Conservation (phyloP, 2,797 vertebrate genomes). For the Poecilia wingei region DNA sequence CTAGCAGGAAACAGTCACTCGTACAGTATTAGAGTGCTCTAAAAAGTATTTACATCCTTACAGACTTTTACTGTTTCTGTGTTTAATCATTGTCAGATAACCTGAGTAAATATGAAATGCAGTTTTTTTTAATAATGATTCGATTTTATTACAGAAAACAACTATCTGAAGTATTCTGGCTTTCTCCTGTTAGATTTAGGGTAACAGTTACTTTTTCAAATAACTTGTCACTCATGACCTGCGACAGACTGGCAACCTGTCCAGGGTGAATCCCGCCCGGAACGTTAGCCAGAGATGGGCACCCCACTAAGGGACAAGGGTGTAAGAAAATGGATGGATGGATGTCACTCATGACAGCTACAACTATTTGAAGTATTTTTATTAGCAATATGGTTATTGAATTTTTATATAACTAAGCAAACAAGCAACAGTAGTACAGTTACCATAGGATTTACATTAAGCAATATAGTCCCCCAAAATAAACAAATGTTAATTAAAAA, state of each 20-base stretch:
- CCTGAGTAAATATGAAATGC: neutral
- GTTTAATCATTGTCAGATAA: neutral
- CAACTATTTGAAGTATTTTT: neutral
- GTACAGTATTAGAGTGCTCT: neutral
- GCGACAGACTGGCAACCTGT: too few relatives aligned
- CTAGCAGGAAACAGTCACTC: slow-evolving; percentile 56
- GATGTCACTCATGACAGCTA: neutral
- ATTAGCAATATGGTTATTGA: neutral
- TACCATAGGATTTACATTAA: too few relatives aligned
- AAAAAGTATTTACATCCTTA: neutral
- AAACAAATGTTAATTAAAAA: too few relatives aligned
- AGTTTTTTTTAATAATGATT: neutral
- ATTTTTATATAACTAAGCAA: too few relatives aligned
- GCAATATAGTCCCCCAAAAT: too few relatives aligned
- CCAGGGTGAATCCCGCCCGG: too few relatives aligned
- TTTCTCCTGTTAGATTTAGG: neutral
- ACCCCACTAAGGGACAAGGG: too few relatives aligned
- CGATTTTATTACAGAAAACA: neutral
- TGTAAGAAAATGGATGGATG: too few relatives aligned
- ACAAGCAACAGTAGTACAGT: too few relatives aligned
- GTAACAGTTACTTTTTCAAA: too few relatives aligned
- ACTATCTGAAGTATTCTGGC: neutral
- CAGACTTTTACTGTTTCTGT: neutral
- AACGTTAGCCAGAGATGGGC: too few relatives aligned
- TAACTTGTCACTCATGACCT: too few relatives aligned